Conservation (phyloP, 2,888 invertebrate genomes). For the Drosophila emarginata region DNA sequence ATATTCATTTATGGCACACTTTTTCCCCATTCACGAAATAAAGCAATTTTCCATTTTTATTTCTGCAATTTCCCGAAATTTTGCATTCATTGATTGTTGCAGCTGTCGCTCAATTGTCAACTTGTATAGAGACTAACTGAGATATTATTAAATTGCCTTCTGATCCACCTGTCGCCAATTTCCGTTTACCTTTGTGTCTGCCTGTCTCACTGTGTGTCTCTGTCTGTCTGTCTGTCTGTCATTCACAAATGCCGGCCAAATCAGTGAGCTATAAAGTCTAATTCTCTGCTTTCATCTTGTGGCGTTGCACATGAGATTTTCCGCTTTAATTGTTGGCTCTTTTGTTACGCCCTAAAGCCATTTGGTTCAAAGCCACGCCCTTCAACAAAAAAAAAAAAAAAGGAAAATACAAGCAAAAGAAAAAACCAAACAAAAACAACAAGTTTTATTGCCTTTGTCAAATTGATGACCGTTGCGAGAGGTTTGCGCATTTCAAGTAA, state of each 20-base stretch:
- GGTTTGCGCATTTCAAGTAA: conserved; percentile 31
- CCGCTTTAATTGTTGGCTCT: conserved; percentile 57
- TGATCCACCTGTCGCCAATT: conserved; percentile 57
- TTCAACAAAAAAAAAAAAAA: conserved; percentile 4
- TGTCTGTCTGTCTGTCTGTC: conserved; percentile 6
- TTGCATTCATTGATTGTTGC: conserved; percentile 26
- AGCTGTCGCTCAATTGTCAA: conserved; percentile 27
- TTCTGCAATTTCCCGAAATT: neutral
- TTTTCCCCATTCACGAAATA: neutral
- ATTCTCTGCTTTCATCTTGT: conserved; percentile 12
- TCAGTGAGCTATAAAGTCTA: conserved; percentile 29
- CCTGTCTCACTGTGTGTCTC: neutral
- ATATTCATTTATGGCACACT: too few relatives aligned
- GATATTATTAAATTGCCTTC: conserved; percentile 61
- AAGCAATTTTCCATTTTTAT: neutral
- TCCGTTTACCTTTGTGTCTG: conserved; percentile 36
- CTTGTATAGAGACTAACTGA: conserved; percentile 26
- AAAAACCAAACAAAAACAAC: conserved; percentile 5
- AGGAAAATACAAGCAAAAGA: neutral
- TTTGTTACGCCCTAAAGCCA: conserved; percentile 36
- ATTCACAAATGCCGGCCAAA: conserved; percentile 51
- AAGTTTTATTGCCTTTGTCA: conserved; percentile 43
- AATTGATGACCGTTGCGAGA: conserved; percentile 52
- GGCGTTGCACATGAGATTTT: conserved; percentile 33
- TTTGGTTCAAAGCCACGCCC: conserved; percentile 24